Evolutionary conservation across 2,113 vertebrate species (phyloP).

Genomic region (Notothenia coriiceps): DNA sequence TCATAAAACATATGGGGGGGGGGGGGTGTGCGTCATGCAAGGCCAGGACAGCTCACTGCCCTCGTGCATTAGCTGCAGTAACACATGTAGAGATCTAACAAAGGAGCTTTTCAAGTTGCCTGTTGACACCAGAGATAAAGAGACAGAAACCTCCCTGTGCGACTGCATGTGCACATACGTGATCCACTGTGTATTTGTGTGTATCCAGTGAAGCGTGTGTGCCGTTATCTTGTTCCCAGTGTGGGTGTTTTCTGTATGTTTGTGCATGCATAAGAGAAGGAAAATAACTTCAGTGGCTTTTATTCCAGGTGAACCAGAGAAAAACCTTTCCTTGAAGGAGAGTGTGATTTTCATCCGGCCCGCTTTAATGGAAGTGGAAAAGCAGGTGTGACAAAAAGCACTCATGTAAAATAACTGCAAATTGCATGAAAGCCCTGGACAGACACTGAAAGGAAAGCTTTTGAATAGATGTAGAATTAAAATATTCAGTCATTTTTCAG

Average conservation of each 20-base stretch:
- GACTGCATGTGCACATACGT: slow-evolving; percentile 11
- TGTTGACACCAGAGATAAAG: slow-evolving; percentile 50
- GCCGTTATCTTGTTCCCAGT: slow-evolving; percentile 17
- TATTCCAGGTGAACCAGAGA: slow-evolving; percentile 67
- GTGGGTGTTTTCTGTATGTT: slow-evolving; percentile 37
- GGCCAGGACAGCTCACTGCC: slow-evolving; percentile 26
- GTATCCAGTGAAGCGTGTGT: slow-evolving; percentile 38
- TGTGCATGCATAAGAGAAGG: slow-evolving; percentile 43
- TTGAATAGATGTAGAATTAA: slow-evolving; percentile 56
- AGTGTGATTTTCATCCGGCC: slow-evolving; percentile 33
- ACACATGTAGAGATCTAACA: slow-evolving; percentile 47
- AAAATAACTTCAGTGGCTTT: slow-evolving; percentile 51
- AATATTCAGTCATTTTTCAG: slow-evolving; percentile 45
- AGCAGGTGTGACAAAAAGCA: slow-evolving; percentile 58
- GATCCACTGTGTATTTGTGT: slow-evolving; percentile 46
- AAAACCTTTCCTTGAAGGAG: slow-evolving; percentile 51
- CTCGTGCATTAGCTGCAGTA: slow-evolving; percentile 24
- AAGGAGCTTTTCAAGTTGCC: slow-evolving; percentile 47
- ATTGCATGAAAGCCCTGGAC: slow-evolving; percentile 68
- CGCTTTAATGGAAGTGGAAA: slow-evolving; percentile 57
- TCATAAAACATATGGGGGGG: slow-evolving; percentile 63
- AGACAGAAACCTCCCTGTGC: slow-evolving; percentile 34
- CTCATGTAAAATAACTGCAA: slow-evolving; percentile 76
- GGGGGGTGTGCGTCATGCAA: slow-evolving; percentile 1
- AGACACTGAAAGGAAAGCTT: slow-evolving; percentile 55